Conservation (phyloP, 2,888 invertebrate genomes). For the Catotricha subobsoleta region DNA sequence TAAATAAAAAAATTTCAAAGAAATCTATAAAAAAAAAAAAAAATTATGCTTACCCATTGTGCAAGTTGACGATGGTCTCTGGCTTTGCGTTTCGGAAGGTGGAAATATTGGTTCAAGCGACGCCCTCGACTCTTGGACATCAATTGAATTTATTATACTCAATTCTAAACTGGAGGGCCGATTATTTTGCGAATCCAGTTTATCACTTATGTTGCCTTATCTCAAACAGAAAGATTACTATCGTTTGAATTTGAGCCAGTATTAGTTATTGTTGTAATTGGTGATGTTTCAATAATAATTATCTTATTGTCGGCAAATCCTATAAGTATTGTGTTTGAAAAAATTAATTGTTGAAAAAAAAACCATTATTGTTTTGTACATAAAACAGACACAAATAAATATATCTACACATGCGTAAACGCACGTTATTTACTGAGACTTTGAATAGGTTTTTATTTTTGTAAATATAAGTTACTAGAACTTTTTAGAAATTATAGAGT, state of each 20-base stretch:
- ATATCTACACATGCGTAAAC: too few relatives aligned
- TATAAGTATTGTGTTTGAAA: too few relatives aligned
- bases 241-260: constrained; percentile 1
- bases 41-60: constrained; percentile 8
- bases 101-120: constrained; percentile 6
- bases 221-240: not conserved
- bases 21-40: not conserved
- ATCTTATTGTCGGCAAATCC: too few relatives aligned
- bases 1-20: not conserved
- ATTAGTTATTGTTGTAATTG: not conserved
- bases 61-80: constrained; percentile 4
- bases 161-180: constrained; percentile 6
- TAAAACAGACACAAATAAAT: too few relatives aligned
- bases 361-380: too few relatives aligned
- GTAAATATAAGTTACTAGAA: too few relatives aligned
- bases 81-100: constrained; percentile 7
- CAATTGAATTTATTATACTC: constrained; percentile 9
- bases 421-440: too few relatives aligned
- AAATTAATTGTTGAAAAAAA: too few relatives aligned
- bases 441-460: too few relatives aligned
- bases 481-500: too few relatives aligned
- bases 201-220: constrained; percentile 4
- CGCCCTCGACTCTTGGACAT: constrained; percentile 8
- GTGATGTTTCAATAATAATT: too few relatives aligned
- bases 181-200: constrained; percentile 10